Evolutionary conservation across 92 coral and sea anemone species (phyloP).

Genomic region (Phenganax stokvisi): DNA sequence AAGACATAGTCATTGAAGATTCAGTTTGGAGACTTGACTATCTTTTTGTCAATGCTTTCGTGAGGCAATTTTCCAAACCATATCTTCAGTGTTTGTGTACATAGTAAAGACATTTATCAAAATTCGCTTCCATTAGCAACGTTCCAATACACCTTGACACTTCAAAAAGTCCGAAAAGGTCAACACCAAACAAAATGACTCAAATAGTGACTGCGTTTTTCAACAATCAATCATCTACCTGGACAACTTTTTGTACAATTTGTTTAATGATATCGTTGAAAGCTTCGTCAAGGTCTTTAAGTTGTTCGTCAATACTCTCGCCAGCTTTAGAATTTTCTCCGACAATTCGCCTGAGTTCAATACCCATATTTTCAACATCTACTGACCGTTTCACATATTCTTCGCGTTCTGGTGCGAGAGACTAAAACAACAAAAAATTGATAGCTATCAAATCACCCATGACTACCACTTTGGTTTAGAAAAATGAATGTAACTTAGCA

Average conservation of each 20-base stretch:
- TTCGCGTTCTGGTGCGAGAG: conserved; percentile 47
- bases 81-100: neutral
- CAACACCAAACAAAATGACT: too few species aligned
- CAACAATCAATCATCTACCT: conserved; percentile 35
- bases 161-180: too few species aligned
- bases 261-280: conserved; percentile 48
- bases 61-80: neutral
- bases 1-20: too few species aligned
- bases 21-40: too few species aligned
- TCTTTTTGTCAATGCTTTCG: neutral
- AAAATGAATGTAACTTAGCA: neutral
- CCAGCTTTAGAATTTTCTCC: conserved; percentile 59
- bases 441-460: too few species aligned
- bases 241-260: conserved; percentile 39
- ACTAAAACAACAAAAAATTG: conserved; percentile 25
- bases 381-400: conserved; percentile 39
- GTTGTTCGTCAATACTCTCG: conserved; percentile 52
- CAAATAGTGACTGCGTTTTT: neutral
- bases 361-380: conserved; percentile 49
- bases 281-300: conserved; percentile 58
- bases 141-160: too few species aligned
- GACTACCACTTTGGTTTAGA: too few species aligned
- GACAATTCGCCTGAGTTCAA: conserved; percentile 54
- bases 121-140: too few species aligned
- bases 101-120: neutral